phyloP scores from a whole-genome alignment of 1,140 invertebrate species.

The Manduca sexta region DNA sequence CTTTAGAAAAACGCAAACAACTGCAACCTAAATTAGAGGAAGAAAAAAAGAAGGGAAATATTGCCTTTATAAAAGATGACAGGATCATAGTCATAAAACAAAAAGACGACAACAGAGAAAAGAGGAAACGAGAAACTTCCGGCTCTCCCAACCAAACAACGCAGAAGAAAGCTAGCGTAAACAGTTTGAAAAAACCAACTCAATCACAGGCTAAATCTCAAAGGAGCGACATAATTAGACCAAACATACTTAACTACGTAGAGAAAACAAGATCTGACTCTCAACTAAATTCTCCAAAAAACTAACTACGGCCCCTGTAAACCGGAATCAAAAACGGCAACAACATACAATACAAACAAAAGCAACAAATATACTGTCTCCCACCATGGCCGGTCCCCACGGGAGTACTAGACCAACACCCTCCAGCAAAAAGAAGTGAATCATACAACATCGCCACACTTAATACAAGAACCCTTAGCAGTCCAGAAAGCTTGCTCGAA shows the following conservation, averaged over 20 bases:
- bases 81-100: constrained; percentile 19
- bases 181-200: neutral
- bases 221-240: neutral
- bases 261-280: neutral
- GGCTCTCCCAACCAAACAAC: neutral
- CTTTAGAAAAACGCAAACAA: constrained; percentile 11
- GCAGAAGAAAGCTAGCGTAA: neutral
- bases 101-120: too few relatives aligned
- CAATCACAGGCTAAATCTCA: neutral
- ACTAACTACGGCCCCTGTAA: neutral
- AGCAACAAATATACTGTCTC: constrained; percentile 5
- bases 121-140: neutral
- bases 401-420: constrained; percentile 11
- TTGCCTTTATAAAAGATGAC: constrained; percentile 21
- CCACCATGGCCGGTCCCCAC: constrained; percentile 12
- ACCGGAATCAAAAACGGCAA: neutral
- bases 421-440: constrained; percentile 15
- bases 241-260: constrained; percentile 3
- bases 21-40: constrained; percentile 12
- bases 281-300: constrained; percentile 2
- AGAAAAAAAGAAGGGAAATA: constrained; percentile 24
- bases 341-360: neutral
- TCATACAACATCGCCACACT: constrained; percentile 7
- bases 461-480: constrained; percentile 7
- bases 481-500: constrained; percentile 2